phyloP scores from a whole-genome alignment of 1,140 invertebrate genomes.

The Papilio helenus region DNA sequence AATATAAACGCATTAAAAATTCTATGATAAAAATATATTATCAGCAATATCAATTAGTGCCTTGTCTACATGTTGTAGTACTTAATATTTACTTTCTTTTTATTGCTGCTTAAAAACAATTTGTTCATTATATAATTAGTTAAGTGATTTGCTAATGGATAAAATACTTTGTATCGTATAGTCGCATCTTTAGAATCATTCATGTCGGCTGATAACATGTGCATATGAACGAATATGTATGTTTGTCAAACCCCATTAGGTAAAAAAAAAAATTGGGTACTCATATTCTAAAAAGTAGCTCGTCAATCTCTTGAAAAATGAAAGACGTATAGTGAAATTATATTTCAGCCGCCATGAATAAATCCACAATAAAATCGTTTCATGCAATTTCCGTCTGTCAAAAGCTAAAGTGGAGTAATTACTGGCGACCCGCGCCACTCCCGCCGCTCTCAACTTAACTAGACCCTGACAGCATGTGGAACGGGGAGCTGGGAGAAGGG shows the following conservation, averaged over 20 bases:
- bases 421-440: conserved; percentile 33
- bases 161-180: not conserved
- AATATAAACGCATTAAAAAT: no score
- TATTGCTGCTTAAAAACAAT: not conserved
- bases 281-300: not conserved
- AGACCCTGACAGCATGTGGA: conserved; percentile 28
- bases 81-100: not conserved
- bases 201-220: not conserved
- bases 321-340: not conserved
- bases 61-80: no score
- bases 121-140: not conserved
- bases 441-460: conserved; percentile 29
- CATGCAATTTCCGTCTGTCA: conserved; percentile 36
- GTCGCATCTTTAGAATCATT: not conserved
- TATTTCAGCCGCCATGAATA: conserved; percentile 2
- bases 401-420: conserved; percentile 38
- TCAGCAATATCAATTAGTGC: no score
- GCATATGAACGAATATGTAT: not conserved
- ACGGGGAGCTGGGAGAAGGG: not conserved
- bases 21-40: no score
- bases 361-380: conserved; percentile 18
- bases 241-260: not conserved
- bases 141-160: not conserved
- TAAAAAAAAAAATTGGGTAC: no score
- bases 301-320: not conserved